Conservation (phyloP, 2,113 vertebrate genomes). For the Litocranius walleri region DNA sequence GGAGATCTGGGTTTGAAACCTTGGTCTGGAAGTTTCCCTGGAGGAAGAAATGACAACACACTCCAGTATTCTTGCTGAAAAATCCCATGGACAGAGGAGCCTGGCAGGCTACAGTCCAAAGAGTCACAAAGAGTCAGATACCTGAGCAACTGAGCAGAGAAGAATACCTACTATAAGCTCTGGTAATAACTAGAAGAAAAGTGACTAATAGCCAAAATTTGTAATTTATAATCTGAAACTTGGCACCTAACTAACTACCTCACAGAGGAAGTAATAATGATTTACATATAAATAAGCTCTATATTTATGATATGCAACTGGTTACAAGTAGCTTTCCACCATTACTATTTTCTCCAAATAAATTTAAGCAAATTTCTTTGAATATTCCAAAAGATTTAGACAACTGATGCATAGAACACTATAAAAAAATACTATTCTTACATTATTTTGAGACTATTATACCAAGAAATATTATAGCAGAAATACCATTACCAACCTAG, state of each 20-base stretch:
- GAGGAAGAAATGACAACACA: background rate
- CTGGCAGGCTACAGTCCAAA: background rate
- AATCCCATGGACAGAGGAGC: background rate
- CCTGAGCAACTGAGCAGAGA: background rate
- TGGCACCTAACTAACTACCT: background rate
- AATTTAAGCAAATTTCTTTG: background rate
- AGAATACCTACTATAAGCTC: background rate
- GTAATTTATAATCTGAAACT: background rate
- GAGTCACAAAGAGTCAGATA: background rate
- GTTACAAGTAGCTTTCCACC: background rate
- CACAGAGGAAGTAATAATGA: background rate
- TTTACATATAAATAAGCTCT: background rate
- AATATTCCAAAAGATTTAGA: conserved; percentile 27
- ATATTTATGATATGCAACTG: background rate
- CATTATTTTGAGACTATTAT: conserved; percentile 22
- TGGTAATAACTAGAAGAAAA: background rate
- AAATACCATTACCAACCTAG: conserved; percentile 3
- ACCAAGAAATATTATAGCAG: background rate
- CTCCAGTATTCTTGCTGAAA: background rate
- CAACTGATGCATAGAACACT: background rate
- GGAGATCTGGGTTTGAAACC: background rate
- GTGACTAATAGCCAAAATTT: background rate
- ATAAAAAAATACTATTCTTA: background rate
- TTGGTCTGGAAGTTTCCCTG: background rate
- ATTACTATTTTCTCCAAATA: background rate